Percentiles rank a stretch among this genome's conserved stretches.
Evolutionary conservation across 2,113 vertebrate genomes (phyloP).

Genomic region (Petroica traversi): DNA sequence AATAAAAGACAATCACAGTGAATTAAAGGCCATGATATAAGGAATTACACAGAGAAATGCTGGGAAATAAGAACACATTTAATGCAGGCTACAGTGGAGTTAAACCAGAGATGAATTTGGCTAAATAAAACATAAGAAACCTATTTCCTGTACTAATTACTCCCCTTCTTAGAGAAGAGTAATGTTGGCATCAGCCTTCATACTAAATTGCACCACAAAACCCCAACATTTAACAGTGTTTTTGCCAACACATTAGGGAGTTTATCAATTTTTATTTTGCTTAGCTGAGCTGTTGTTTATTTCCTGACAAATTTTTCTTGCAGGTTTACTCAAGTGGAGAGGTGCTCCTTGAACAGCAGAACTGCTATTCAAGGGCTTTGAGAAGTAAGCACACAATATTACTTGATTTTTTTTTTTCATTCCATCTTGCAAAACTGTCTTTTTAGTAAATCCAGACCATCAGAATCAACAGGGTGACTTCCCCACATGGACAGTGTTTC

Average conservation of each 20-base stretch:
- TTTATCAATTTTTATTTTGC: background rate
- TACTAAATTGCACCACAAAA: constrained; percentile 22
- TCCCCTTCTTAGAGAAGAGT: background rate
- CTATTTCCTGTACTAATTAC: constrained; percentile 60
- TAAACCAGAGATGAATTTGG: constrained; percentile 41
- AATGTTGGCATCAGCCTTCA: constrained; percentile 32
- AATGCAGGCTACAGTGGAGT: constrained; percentile 1
- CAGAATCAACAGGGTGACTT: background rate
- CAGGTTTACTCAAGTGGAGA: background rate
- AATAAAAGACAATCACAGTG: constrained; percentile 1
- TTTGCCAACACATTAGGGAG: background rate
- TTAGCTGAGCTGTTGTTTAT: background rate
- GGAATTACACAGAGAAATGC: background rate
- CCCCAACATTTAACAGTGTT: constrained; percentile 16
- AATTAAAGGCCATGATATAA: background rate
- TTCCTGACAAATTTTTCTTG: background rate
- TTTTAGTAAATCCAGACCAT: background rate
- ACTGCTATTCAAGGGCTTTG: background rate
- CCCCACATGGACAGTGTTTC: background rate
- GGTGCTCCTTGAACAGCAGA: background rate
- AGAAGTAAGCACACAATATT: background rate
- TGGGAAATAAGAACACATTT: constrained; percentile 8
- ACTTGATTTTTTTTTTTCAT: background rate
- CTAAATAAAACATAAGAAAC: constrained; percentile 60
- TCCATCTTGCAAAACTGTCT: background rate